Base-by-base conservation (phyloP, 2,888 invertebrate species). In the Gastracanthus pulcherrimus region DNA sequence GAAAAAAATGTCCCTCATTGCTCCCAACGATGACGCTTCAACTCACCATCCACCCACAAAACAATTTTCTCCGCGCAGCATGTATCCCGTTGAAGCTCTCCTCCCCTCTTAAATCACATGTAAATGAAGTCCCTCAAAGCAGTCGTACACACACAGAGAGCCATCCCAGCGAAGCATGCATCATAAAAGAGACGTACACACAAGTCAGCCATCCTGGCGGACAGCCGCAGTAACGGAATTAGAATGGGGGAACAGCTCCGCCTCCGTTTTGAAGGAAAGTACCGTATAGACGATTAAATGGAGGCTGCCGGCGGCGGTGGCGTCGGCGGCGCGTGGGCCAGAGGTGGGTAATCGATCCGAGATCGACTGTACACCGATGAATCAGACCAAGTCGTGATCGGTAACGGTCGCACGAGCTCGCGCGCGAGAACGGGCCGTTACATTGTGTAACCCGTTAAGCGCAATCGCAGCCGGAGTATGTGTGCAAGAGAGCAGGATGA, bases 361-460 rank as follows among this genome's bases (percentile, higher is more conserved):
- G 55, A 74, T 76, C 79, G 72, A 72, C 19, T 26, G 26, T n/a
- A n/a, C 60, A 64, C 45, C 75, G 79, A 79, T 80, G 79, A 82
- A 80, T 82, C 79, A 76, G 79, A 82, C 72, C 67, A 78, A 77
- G 69, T 78, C 58, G 76, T 64, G 81, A 78, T 78, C 82, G 70
- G 78, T 82, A 82, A 82, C 82, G 82, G 82, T 70, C 71, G 34
- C 66, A 16, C 1, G 26, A 16, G 34, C 34, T 34, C 16, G n/a
- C 36, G n/a, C 34, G 19, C n/a, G 26, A n/a, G 26, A 16, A 23
- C 45, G 38, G 26, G 19, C 70, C 75, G 71, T 70, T 78, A 69
- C 64, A 58, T 78, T 75, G 78, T 69, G 82, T 70, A 82, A 75
- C 38, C 81, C 81, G 72, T 81, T 77, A 67, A 81, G 51, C 58